Percentiles rank a stretch among this genome's conserved stretches.
phyloP scores from a whole-genome alignment of 2,113 vertebrate genomes.

The Falco punctatus region DNA sequence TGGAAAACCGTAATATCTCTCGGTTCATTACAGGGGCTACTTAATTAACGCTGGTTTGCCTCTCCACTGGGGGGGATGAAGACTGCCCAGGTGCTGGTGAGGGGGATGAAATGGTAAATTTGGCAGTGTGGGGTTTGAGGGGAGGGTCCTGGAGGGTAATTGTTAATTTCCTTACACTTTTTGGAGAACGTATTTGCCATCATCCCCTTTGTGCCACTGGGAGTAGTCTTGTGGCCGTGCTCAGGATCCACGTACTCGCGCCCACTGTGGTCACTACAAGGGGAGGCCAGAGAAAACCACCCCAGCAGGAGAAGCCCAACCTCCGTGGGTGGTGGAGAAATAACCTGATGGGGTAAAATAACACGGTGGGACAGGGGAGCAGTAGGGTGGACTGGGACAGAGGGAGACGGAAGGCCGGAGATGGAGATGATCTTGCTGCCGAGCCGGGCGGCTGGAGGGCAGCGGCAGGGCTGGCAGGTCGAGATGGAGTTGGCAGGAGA shows the following conservation, averaged over 20 bases:
- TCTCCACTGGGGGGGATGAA: no score
- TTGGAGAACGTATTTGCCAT: not conserved
- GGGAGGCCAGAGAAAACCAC: not conserved
- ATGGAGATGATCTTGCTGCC: not conserved
- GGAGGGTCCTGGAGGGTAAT: not conserved
- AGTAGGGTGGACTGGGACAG: not conserved
- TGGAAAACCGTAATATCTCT: not conserved
- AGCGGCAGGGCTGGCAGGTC: rapidly evolving
- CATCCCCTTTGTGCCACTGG: not conserved
- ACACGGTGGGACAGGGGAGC: rapidly evolving
- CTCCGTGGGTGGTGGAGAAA: not conserved
- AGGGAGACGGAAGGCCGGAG: not conserved
- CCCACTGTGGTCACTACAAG: no score
- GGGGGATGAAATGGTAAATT: not conserved
- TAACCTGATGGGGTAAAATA: not conserved
- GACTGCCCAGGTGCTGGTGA: not conserved
- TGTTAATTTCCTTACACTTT: not conserved
- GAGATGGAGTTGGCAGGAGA: not conserved
- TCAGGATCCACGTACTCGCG: not conserved
- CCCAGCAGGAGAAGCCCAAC: not conserved
- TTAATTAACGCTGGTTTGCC: not conserved
- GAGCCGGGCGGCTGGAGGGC: not conserved
- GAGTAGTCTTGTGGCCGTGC: not conserved
- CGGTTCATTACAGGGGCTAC: not conserved
- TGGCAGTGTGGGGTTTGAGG: not conserved